Conservation (phyloP, 2,888 invertebrate species). For the Meandrusa payeni region DNA sequence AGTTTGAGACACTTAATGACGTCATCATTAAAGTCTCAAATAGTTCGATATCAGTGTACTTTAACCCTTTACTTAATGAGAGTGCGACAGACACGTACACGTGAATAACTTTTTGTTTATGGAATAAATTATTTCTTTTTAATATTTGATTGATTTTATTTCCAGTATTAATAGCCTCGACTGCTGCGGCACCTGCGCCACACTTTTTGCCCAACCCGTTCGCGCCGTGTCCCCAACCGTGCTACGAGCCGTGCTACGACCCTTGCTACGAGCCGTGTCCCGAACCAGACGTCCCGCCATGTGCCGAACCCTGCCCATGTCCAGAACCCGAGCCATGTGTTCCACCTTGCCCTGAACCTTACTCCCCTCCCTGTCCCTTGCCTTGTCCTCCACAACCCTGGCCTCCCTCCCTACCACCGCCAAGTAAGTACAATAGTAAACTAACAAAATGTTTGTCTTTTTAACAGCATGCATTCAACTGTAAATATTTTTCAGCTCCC, state of each 20-base stretch:
- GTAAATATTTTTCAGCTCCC: constrained; percentile 51
- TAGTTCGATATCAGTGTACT: too few relatives aligned
- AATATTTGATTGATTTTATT: too few relatives aligned
- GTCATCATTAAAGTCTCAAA: too few relatives aligned
- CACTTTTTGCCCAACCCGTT: constrained; percentile 27
- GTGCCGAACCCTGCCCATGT: too few relatives aligned
- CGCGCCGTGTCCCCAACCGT: constrained; percentile 25
- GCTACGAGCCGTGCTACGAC: too few relatives aligned
- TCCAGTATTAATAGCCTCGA: constrained; percentile 52
- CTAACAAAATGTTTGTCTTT: too few relatives aligned
- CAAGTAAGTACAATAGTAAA: constrained; percentile 40
- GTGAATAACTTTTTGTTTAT: too few relatives aligned
- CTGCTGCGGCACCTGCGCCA: constrained; percentile 50
- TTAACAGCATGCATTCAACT: too few relatives aligned
- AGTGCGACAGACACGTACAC: too few relatives aligned
- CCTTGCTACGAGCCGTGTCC: constrained; percentile 26
- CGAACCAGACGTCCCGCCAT: constrained; percentile 16
- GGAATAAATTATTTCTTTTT: too few relatives aligned
- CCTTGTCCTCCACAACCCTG: constrained; percentile 28
- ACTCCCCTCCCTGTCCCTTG: constrained; percentile 28
- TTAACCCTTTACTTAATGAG: too few relatives aligned
- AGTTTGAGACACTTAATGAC: too few relatives aligned
- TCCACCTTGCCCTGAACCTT: constrained; percentile 32
- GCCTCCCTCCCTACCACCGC: constrained; percentile 31
- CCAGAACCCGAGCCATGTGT: constrained; percentile 29